Evolutionary conservation across 1,140 invertebrate species (phyloP), one percentile per base, ranked within the genome.

Genomic region (Ridgeia piscesae): DNA sequence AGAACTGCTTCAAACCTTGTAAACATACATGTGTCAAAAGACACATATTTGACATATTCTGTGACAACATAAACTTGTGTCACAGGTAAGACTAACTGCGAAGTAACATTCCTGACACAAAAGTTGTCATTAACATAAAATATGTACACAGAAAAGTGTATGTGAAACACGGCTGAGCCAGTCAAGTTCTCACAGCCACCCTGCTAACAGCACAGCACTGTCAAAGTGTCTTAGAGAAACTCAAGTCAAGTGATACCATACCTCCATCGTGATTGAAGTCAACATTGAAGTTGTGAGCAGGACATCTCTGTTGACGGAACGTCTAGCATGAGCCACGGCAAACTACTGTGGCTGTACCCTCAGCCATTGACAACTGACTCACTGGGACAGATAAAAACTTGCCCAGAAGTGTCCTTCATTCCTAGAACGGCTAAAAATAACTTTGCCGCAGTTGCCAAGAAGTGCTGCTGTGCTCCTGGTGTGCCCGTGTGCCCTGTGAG

Each of bases 111-210:
- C 17, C 27, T 31, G 11, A 31, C 14, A 27, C 58, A 77, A 77
- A 77, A 77, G 58, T 77, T 77, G 58, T 77, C 58, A 77, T 77
- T 77, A 77, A 77, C 58, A 77, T 77, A 77, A 77, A 77, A 77
- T 77, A 77, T 77, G 58, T 77, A 77, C 11, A 77, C 58, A 31
- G 58, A 77, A 77, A 77, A 77, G 58, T 77, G 58, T 77, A 77
- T 77, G 58, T 77, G 58, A 77, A 77, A 77, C 58, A 77, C 58
- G 14, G 58, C 58, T 17, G 58, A 77, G 58, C 58, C 58, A 77
- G 58, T 77, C 58, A 77, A 77, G 58, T 77, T 77, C 58, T 2
- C 6, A 77, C 58, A 77, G 58, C 58, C 58, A 77, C 58, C 17
- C 58, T 27, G 17, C 11, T 21, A 77, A 77, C 58, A 77, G 58